Percentiles rank a stretch among this genome's conserved stretches.
These are phyloP conservation scores for Eristalinus aeneus DNA, from an alignment of 2,888 invertebrate species.

Conservation along the genomic window DNA sequence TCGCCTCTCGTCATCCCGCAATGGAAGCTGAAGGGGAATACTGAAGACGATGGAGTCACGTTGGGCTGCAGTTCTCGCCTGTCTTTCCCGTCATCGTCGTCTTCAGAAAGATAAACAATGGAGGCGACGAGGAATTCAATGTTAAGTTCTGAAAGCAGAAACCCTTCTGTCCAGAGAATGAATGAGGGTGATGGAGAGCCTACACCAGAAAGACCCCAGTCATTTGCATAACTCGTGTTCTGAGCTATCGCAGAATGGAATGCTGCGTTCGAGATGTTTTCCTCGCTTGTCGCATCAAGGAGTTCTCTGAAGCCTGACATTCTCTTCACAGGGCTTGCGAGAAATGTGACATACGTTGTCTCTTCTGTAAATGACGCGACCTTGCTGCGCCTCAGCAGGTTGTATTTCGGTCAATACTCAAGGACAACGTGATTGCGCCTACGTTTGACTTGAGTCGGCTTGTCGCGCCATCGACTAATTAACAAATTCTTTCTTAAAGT, in stretches of 20 bases:
- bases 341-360: not conserved
- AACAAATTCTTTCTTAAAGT: not conserved
- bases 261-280: not conserved
- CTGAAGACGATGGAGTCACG: slow-evolving; percentile 32
- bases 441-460: not conserved
- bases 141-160: slow-evolving; percentile 9
- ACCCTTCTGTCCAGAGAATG: slow-evolving; percentile 3
- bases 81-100: slow-evolving; percentile 12
- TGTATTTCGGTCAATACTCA: not conserved
- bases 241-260: slow-evolving; percentile 12
- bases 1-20: not conserved
- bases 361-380: not conserved
- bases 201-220: not conserved
- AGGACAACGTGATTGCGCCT: not conserved
- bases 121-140: slow-evolving; percentile 19
- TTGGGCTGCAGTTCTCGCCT: slow-evolving; percentile 18
- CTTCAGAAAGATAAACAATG: slow-evolving; percentile 31
- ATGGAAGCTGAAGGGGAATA: not conserved
- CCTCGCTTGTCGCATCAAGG: not conserved
- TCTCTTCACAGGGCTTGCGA: not conserved
- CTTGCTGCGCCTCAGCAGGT: not conserved
- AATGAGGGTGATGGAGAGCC: not conserved
- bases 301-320: not conserved
- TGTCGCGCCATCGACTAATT: not conserved
- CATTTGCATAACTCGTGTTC: slow-evolving; percentile 43